Evolutionary conservation across 2,113 vertebrate species (phyloP).

Genomic region (Cyanistes caeruleus): DNA sequence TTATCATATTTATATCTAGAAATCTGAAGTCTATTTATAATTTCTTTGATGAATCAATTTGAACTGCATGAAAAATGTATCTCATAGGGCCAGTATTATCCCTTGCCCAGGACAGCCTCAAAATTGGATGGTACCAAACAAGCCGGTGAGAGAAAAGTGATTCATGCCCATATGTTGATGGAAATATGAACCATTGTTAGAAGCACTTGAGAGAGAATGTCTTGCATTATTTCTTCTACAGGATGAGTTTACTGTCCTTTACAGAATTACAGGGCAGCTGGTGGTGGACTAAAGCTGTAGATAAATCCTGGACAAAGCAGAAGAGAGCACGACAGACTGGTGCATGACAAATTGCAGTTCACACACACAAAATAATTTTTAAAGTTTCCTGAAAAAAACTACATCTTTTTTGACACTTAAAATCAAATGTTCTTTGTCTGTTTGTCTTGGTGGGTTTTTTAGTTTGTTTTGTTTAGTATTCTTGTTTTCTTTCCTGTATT

Average conservation of each 20-base stretch:
- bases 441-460: background rate
- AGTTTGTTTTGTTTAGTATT: background rate
- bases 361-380: background rate
- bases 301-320: background rate
- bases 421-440: background rate
- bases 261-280: background rate
- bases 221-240: background rate
- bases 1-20: background rate
- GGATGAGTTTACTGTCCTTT: background rate
- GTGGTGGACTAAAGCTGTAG: background rate
- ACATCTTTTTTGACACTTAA: background rate
- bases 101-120: background rate
- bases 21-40: background rate
- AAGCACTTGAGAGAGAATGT: background rate
- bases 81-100: background rate
- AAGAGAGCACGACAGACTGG: background rate
- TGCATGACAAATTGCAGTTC: background rate
- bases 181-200: background rate
- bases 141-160: background rate
- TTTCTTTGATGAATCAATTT: background rate
- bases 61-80: background rate
- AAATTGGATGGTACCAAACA: background rate
- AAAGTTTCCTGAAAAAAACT: background rate
- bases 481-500: background rate
- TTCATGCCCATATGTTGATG: background rate